phyloP scores from a whole-genome alignment of 2,888 invertebrate species.

The Lasioglossum oenotherae region DNA sequence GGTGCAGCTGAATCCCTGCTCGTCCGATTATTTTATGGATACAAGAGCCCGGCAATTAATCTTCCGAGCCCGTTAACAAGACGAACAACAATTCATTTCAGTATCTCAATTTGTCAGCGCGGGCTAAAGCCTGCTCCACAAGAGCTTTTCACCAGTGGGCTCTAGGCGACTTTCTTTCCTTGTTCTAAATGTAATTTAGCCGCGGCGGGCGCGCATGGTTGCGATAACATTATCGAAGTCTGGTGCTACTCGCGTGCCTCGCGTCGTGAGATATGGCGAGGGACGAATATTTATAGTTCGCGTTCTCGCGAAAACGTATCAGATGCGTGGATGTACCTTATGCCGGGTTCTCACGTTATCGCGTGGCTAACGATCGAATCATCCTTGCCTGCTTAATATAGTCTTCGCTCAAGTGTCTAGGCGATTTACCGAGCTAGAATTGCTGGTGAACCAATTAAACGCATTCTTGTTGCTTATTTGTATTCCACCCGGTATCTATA shows the following conservation, averaged over 20 bases:
- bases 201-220: conserved; percentile 14
- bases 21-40: conserved; percentile 7
- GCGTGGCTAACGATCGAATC: conserved; percentile 66
- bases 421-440: neutral
- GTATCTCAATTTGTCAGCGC: conserved; percentile 10
- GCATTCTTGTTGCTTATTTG: neutral
- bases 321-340: conserved; percentile 65
- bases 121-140: neutral
- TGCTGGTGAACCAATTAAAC: conserved; percentile 10
- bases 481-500: neutral
- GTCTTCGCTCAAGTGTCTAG: conserved; percentile 37
- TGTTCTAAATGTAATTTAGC: conserved; percentile 46
- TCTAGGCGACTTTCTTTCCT: conserved; percentile 25
- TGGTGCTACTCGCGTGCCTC: conserved; percentile 50
- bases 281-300: conserved; percentile 69
- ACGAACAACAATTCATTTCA: neutral
- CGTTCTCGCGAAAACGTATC: conserved; percentile 58
- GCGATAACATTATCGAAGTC: conserved; percentile 62
- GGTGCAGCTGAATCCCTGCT: neutral
- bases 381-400: conserved; percentile 54
- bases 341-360: conserved; percentile 72
- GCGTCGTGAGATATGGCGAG: conserved; percentile 57
- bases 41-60: neutral
- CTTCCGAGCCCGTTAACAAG: neutral
- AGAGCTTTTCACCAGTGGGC: conserved; percentile 11